phyloP scores from a whole-genome alignment of 1,140 invertebrate species.

The Drosophila pseudoananassae region DNA sequence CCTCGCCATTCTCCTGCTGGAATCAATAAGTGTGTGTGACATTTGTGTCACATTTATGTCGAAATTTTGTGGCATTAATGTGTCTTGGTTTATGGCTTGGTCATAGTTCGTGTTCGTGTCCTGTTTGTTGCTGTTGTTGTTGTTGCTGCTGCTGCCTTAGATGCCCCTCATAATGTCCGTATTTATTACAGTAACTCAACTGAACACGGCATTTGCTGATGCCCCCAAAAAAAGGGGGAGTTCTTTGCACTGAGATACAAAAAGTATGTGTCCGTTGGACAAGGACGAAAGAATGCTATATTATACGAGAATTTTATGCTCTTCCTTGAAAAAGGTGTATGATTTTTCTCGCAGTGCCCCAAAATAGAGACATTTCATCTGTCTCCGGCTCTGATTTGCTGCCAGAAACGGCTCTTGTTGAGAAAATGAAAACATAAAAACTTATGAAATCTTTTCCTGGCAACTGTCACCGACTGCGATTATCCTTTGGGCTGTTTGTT shows the following conservation, averaged over 20 bases:
- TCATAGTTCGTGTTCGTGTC: conserved; percentile 40
- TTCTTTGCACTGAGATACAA: not conserved
- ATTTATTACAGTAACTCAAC: conserved; percentile 63
- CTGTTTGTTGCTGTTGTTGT: conserved; percentile 3
- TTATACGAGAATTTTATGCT: too few species aligned
- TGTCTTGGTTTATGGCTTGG: conserved; percentile 59
- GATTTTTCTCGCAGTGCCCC: conserved; percentile 2
- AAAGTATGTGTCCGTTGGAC: not conserved
- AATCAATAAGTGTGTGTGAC: conserved; percentile 74
- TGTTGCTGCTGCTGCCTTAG: not conserved
- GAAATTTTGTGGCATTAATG: conserved; percentile 71
- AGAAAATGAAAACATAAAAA: conserved; percentile 72
- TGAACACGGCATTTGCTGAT: conserved; percentile 45
- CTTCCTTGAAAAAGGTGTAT: not conserved
- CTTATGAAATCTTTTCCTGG: conserved; percentile 52
- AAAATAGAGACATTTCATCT: conserved; percentile 49
- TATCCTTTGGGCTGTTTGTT: conserved; percentile 15
- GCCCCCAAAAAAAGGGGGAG: conserved; percentile 21
- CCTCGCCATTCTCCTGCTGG: not conserved
- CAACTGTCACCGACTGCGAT: conserved; percentile 44
- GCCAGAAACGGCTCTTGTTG: conserved; percentile 5
- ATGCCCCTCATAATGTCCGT: conserved; percentile 53
- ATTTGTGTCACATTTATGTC: conserved; percentile 80
- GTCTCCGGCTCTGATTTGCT: conserved; percentile 53
- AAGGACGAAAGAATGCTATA: not conserved